Evolutionary conservation across 2,888 invertebrate species (phyloP), one percentile per base, ranked within the genome.

Genomic region (Mactromeris polynyma): DNA sequence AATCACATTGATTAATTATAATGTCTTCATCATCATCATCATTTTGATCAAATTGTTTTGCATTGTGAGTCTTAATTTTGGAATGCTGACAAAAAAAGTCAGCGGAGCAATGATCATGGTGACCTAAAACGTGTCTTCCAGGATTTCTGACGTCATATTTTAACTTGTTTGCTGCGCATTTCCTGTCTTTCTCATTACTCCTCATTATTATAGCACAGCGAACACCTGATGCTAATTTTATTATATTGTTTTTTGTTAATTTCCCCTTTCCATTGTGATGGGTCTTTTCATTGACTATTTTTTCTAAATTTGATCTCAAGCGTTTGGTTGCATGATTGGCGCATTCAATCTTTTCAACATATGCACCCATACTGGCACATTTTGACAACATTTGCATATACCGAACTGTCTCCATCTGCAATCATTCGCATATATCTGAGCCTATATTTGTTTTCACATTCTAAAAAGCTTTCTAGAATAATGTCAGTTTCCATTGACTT

Each of bases 331-430:
- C 80, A 85, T 85, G 85, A 31, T 85, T 85, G 9, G 86, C 86
- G 73, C 86, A 86, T 73, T 81, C 86, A 31, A 81, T 19, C 51
- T 85, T 85, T 85, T 40, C 40, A 40, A 87, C 84, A 84, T 81
- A 33, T 17, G 51, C 46, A n/a, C 69, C 87, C 84, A 87, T 14
- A 79, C 51, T 14, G 80, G 80, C 21, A 78, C 69, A 26, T 46
- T 31, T 58, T 42, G 33, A 79, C 21, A 7, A 69, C 69, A 19
- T 26, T 69, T 9, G 84, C 64, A 69, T 82, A 83, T 21, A 87
- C 87, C n/a, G 83, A 83, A 64, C 87, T 87, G 21, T 84, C 84
- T n/a, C 84, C 87, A 78, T 73, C 87, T 7, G 64, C 84, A 81
- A 88, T 51, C 17, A 88, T n/a, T 46, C 36, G 73, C 84, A 85